Evolutionary conservation across 2,888 invertebrate genomes (phyloP), one percentile per base, ranked within the genome.

Genomic region (Maniola hyperantus): DNA sequence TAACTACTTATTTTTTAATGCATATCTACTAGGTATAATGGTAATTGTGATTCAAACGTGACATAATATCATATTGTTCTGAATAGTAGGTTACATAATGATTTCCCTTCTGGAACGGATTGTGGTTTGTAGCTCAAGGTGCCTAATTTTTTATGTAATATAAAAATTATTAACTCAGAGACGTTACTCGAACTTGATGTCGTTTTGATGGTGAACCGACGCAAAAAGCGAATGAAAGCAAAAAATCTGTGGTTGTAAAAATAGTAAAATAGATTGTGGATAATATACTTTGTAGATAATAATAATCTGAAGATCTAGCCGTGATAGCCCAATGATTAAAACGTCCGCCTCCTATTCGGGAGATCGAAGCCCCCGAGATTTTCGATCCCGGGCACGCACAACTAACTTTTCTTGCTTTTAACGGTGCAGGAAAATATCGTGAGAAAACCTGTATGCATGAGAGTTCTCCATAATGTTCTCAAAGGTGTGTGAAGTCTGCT

Each of bases 181-280:
- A 42, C 26, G 34, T n/a, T 54, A 54, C 34, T 34, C 18, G 11
- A 46, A 61, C 10, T 50, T 26, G 8, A 46, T 48, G 15, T 58
- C 18, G n/a, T 58, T 13, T n/a, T 58, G n/a, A n/a, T n/a, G n/a
- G n/a, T n/a, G 46, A 48, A 36, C 7, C 48, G 48, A 60, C 60
- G 60, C 36, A 60, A 15, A 11, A 60, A 48, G 48, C 15, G 10
- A 26, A 33, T 34, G n/a, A 33, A 15, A 33, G 48, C 48, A 60
- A 48, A 48, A 48, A 48, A 15, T 11, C 18, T 18, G 39, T 39
- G 48, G 48, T 48, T 60, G 13, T 15, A 26, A 26, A 26, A 26
- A 26, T 26, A 26, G 11, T 13, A 10, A 46, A 46, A 46, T 46
- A n/a, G 5, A n/a, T n/a, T 46, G n/a, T 6, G 1, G 44, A n/a